phyloP scores from a whole-genome alignment of 2,888 invertebrate genomes.

The Syrphus vitripennis region DNA sequence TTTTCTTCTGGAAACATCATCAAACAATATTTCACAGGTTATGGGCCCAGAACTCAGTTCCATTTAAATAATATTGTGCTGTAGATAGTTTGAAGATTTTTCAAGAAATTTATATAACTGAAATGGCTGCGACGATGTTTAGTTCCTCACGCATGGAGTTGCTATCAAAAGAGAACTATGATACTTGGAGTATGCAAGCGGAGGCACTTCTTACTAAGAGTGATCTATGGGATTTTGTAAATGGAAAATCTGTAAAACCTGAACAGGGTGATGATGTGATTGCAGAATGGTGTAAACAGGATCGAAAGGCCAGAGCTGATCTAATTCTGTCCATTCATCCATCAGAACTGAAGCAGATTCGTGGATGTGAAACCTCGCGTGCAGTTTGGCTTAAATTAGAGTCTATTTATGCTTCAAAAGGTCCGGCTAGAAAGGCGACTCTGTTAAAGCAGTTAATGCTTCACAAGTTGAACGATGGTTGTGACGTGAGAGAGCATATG shows the following conservation, averaged over 20 bases:
- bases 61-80: too few relatives aligned
- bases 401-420: constrained; percentile 41
- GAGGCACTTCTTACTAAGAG: constrained; percentile 45
- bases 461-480: constrained; percentile 33
- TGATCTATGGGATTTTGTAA: constrained; percentile 30
- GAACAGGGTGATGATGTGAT: not conserved
- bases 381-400: constrained; percentile 39
- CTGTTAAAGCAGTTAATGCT: constrained; percentile 54
- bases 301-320: constrained; percentile 58
- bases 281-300: constrained; percentile 22
- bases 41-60: not conserved
- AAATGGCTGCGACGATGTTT: not conserved
- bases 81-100: too few relatives aligned
- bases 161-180: constrained; percentile 44
- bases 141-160: constrained; percentile 21
- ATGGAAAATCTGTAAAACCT: constrained; percentile 6
- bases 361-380: constrained; percentile 33
- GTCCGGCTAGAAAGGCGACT: constrained; percentile 50
- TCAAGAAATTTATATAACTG: too few relatives aligned
- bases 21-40: not conserved
- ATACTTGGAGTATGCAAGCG: constrained; percentile 53
- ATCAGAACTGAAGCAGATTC: constrained; percentile 42
- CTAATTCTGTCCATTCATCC: constrained; percentile 50
- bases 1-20: too few relatives aligned
- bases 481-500: constrained; percentile 38